phyloP scores from a whole-genome alignment of 2,797 vertebrate genomes.

The Tokudaia tokunoshimensis region DNA sequence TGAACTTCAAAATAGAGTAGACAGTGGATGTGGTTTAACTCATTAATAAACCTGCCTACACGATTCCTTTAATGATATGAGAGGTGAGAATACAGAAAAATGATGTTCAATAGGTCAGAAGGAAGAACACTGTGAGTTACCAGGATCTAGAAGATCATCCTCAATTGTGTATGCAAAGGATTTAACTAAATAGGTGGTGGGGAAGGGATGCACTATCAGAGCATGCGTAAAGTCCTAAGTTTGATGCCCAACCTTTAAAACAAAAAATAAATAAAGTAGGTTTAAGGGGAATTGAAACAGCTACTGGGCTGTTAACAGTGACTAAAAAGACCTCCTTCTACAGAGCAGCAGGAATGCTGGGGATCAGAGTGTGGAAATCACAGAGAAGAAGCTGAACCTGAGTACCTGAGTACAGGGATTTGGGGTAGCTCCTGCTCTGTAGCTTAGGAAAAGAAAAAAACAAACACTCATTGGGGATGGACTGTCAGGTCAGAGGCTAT shows the following conservation, averaged over 20 bases:
- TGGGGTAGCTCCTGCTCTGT: not conserved
- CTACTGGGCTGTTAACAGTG: not conserved
- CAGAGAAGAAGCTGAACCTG: not conserved
- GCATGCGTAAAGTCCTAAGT: not conserved
- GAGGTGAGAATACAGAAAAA: not conserved
- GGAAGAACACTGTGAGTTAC: not conserved
- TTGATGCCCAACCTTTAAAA: not conserved
- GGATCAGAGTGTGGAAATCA: not conserved
- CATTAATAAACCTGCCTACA: not conserved
- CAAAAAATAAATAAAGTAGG: not conserved
- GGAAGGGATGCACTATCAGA: not conserved
- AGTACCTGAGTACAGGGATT: fast-evolving
- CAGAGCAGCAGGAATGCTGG: not conserved
- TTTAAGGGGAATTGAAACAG: too few relatives aligned
- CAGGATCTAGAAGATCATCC: not conserved
- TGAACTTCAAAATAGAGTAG: not conserved
- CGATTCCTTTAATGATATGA: not conserved
- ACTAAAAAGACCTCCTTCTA: not conserved
- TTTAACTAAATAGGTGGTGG: not conserved
- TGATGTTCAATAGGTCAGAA: not conserved
- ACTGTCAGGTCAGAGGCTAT: not conserved
- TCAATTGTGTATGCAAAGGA: not conserved
- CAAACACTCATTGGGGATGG: fast-evolving
- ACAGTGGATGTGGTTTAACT: not conserved
- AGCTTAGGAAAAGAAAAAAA: not conserved